Conservation (phyloP, 2,797 vertebrate species). For the Pachyuromys duprasi region DNA sequence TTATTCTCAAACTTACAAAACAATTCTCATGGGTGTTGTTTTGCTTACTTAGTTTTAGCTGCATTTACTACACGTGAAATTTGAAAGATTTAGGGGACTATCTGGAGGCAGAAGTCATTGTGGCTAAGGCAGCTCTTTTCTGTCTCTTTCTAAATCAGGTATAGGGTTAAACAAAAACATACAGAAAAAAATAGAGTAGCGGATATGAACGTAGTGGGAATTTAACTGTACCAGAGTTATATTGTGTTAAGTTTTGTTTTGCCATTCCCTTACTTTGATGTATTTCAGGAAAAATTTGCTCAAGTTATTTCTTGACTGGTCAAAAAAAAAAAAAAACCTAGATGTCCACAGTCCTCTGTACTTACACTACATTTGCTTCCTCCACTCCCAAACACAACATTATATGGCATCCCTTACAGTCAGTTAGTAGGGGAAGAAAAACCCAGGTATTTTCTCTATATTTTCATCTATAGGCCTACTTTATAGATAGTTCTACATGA, state of each 20-base stretch:
- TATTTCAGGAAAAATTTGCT: not conserved
- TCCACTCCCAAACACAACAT: too few relatives aligned
- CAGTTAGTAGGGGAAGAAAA: not conserved
- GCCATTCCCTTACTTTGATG: not conserved
- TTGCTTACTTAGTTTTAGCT: conserved; percentile 71
- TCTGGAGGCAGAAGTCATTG: conserved; percentile 59
- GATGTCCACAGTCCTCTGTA: not conserved
- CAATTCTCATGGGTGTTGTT: conserved; percentile 59
- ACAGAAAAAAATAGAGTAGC: not conserved
- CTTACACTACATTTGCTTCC: not conserved
- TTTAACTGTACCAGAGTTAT: not conserved
- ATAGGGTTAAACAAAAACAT: conserved; percentile 49
- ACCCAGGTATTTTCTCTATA: not conserved
- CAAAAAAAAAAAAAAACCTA: not conserved
- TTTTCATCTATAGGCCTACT: not conserved
- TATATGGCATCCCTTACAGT: too few relatives aligned
- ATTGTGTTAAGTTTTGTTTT: not conserved
- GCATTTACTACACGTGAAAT: conserved; percentile 62
- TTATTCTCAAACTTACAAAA: conserved; percentile 65
- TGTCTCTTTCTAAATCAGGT: conserved; percentile 31
- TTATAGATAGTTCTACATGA: not conserved
- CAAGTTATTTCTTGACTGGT: not conserved
- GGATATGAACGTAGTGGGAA: conserved; percentile 11
- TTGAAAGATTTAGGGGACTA: conserved; percentile 65
- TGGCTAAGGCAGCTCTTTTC: conserved; percentile 12